Conservation (phyloP, 2,797 vertebrate genomes). For the Ceryle rudis region DNA sequence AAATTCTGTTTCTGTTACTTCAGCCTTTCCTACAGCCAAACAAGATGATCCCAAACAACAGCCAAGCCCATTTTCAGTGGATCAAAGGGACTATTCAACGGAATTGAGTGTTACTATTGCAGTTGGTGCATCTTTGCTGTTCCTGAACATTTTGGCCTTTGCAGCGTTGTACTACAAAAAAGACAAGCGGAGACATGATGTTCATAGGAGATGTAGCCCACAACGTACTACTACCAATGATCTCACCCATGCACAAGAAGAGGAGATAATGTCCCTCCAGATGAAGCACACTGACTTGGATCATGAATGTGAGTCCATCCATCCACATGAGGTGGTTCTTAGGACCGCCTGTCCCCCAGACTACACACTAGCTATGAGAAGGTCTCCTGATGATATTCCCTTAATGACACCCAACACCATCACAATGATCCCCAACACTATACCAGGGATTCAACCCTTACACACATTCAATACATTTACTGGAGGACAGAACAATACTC, state of each 20-base stretch:
- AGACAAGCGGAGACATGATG: conserved; percentile 96
- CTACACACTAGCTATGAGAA: conserved; percentile 98
- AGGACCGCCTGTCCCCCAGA: conserved; percentile 98
- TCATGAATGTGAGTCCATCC: conserved; percentile 95
- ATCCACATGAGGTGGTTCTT: conserved; percentile 96
- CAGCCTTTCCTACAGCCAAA: conserved; percentile 93
- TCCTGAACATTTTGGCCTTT: conserved; percentile 98
- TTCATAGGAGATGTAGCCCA: conserved; percentile 95
- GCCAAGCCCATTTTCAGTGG: conserved; percentile 91
- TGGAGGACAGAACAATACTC: conserved; percentile 96
- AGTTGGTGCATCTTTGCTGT: conserved; percentile 95
- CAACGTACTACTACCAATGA: conserved; percentile 93
- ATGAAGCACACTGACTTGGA: conserved; percentile 99
- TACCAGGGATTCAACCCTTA: conserved; percentile 94
- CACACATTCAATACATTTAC: conserved; percentile 97
- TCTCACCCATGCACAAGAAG: conserved; percentile 96
- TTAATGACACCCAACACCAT: conserved; percentile 99
- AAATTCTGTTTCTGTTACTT: conserved; percentile 90
- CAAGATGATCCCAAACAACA: conserved; percentile 93
- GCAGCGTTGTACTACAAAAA: conserved; percentile 99
- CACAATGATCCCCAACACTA: conserved; percentile 98
- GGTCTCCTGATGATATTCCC: conserved; percentile 98
- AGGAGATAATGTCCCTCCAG: conserved; percentile 99
- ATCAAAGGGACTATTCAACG: conserved; percentile 98
- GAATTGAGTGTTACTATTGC: conserved; percentile 98